A percentile compares a stretch with the other conserved stretches of the same genome.
Evolutionary conservation across 2,888 invertebrate genomes (phyloP).

Genomic region (Watsonalla binaria): DNA sequence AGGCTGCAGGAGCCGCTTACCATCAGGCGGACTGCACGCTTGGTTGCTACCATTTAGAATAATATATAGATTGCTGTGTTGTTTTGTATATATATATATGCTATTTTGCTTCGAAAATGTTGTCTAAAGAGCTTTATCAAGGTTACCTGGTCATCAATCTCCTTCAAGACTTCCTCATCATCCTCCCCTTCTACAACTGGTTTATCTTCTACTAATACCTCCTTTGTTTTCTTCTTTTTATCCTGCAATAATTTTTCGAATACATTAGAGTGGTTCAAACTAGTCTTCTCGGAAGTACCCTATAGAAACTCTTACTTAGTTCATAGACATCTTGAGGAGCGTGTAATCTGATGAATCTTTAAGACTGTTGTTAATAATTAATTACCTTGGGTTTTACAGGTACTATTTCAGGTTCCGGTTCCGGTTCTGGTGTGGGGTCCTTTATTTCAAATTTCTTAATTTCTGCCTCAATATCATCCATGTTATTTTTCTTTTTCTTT

Average conservation of each 20-base stretch:
- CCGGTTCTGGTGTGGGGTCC: constrained; percentile 46
- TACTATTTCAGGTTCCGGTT: constrained; percentile 35
- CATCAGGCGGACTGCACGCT: too few relatives aligned
- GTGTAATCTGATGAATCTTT: not conserved
- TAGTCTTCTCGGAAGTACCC: not conserved
- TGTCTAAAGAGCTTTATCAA: constrained; percentile 1
- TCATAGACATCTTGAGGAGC: not conserved
- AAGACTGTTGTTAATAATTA: not conserved
- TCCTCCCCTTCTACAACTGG: constrained; percentile 31
- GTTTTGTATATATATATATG: too few relatives aligned
- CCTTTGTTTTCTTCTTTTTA: constrained; percentile 37
- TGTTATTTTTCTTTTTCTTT: constrained; percentile 62
- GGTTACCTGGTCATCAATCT: constrained; percentile 44
- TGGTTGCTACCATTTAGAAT: too few relatives aligned
- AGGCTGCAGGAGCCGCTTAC: too few relatives aligned
- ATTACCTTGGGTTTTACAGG: constrained; percentile 38
- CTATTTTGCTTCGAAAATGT: not conserved
- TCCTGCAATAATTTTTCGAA: constrained; percentile 32
- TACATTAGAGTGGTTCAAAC: not conserved
- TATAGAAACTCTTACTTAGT: not conserved
- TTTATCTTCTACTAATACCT: constrained; percentile 27
- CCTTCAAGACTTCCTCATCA: constrained; percentile 32
- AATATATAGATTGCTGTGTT: too few relatives aligned
- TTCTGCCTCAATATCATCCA: constrained; percentile 69
- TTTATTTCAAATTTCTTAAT: constrained; percentile 68